Conservation (phyloP, 2,797 vertebrate species). For the Fringilla coelebs region DNA sequence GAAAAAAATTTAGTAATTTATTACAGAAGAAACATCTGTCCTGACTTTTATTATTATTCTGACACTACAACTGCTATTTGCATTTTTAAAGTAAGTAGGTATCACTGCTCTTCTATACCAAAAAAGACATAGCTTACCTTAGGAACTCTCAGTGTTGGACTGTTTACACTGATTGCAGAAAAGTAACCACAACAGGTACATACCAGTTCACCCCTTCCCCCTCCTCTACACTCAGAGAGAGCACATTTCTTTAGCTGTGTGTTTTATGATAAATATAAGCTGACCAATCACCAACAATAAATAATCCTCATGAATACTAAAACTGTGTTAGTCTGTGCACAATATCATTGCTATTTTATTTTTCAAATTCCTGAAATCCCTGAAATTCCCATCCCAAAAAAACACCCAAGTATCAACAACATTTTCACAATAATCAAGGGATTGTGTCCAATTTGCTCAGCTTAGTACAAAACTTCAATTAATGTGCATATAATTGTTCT, state of each 20-base stretch:
- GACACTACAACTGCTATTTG: not conserved
- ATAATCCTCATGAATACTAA: not conserved
- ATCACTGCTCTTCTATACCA: not conserved
- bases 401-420: not conserved
- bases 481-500: not conserved
- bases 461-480: not conserved
- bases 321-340: not conserved
- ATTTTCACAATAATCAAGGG: not conserved
- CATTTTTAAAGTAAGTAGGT: not conserved
- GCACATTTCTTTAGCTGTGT: not conserved
- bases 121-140: not conserved
- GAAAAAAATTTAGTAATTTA: not conserved
- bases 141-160: not conserved
- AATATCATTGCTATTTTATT: not conserved
- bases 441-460: not conserved
- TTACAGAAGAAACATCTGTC: slow-evolving; percentile 13
- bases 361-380: not conserved
- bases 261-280: not conserved
- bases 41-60: not conserved
- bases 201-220: not conserved
- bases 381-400: not conserved
- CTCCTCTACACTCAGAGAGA: not conserved
- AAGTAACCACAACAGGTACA: not conserved
- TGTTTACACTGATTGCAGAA: not conserved
- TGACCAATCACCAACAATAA: not conserved